phyloP scores from a whole-genome alignment of 2,797 vertebrate genomes.

The Hybognathus amarus region DNA sequence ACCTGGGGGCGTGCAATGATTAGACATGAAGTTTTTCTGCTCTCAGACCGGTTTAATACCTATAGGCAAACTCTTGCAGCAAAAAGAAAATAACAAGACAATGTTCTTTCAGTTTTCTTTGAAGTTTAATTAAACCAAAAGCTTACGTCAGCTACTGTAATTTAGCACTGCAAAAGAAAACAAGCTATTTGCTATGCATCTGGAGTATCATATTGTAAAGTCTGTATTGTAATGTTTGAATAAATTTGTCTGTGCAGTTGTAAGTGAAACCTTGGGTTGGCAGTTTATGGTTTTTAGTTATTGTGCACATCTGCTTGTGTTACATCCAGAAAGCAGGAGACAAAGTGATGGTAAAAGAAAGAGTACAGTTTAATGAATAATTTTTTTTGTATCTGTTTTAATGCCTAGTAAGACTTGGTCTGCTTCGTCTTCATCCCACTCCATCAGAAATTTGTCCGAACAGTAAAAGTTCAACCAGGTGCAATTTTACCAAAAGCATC shows the following conservation, averaged over 20 bases:
- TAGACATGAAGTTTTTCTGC: slow-evolving; percentile 16
- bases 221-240: slow-evolving; percentile 5
- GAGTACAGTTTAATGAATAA: background rate
- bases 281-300: background rate
- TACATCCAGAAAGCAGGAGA: background rate
- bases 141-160: slow-evolving; percentile 18
- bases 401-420: background rate
- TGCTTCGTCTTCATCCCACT: background rate
- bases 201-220: background rate
- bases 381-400: too few species aligned
- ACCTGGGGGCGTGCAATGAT: slow-evolving; percentile 30
- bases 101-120: slow-evolving; percentile 16
- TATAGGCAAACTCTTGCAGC: slow-evolving; percentile 22
- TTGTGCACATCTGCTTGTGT: background rate
- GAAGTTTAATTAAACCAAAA: slow-evolving; percentile 31
- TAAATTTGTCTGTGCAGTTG: background rate
- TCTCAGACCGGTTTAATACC: background rate
- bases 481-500: too few species aligned
- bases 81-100: slow-evolving; percentile 21
- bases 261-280: background rate
- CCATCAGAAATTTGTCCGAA: background rate
- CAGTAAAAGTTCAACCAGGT: background rate
- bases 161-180: slow-evolving; percentile 3
- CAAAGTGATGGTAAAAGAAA: background rate
- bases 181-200: slow-evolving; percentile 3